Evolutionary conservation across 2,797 vertebrate genomes (phyloP).

Genomic region (Lycodopsis pacificus): DNA sequence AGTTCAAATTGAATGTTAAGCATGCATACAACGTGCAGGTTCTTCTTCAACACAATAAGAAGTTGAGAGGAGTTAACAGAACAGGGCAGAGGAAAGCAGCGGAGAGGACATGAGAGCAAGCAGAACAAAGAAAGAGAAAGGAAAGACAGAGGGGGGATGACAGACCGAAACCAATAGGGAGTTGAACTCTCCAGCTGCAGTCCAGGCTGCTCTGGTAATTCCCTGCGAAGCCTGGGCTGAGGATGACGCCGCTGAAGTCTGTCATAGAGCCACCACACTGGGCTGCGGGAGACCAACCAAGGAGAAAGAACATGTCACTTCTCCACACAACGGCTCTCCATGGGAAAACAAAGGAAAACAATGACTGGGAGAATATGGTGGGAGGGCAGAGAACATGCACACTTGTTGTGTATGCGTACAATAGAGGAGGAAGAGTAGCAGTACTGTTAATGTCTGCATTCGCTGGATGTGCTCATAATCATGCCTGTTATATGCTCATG

Average conservation of each 20-base stretch:
- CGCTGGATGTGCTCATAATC: neutral
- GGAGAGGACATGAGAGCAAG: slow-evolving; percentile 12
- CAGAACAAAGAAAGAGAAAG: neutral
- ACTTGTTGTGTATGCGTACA: neutral
- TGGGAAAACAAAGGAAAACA: slow-evolving; percentile 52
- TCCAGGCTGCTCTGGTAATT: slow-evolving; percentile 98
- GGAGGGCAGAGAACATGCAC: slow-evolving; percentile 19
- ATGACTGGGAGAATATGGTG: slow-evolving; percentile 15
- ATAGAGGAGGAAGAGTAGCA: neutral
- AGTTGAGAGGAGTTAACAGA: neutral
- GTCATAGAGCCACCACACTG: slow-evolving; percentile 94
- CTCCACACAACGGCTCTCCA: slow-evolving; percentile 34
- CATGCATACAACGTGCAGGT: neutral
- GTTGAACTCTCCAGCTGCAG: slow-evolving; percentile 94
- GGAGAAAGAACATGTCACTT: slow-evolving; percentile 72
- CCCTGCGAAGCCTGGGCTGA: slow-evolving; percentile 97
- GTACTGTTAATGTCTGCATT: neutral
- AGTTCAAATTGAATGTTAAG: slow-evolving; percentile 6
- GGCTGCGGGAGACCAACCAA: slow-evolving; percentile 84
- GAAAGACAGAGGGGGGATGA: slow-evolving; percentile 35
- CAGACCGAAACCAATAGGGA: slow-evolving; percentile 95
- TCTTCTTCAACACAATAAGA: neutral
- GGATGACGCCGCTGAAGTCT: slow-evolving; percentile 94
- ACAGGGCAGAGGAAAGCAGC: neutral
- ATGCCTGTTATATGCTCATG: slow-evolving; percentile 9